Evolutionary conservation across 2,888 invertebrate species (phyloP).

Genomic region (Sylvicola fuscatus): DNA sequence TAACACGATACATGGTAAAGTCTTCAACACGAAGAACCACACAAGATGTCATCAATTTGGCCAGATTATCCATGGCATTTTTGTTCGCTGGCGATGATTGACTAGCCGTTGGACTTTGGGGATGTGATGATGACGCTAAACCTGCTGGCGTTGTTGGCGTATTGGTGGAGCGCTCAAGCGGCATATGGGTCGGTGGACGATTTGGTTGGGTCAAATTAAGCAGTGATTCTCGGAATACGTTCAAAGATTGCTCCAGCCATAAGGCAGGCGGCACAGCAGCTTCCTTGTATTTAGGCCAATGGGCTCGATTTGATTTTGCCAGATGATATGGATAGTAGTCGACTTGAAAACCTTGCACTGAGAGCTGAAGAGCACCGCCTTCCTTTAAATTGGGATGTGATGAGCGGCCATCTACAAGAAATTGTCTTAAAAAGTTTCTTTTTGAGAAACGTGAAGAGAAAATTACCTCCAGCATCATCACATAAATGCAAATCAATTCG

Average conservation of each 20-base stretch:
- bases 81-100: conserved; percentile 9
- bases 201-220: conserved; percentile 52
- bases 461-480: conserved; percentile 77
- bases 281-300: conserved; percentile 69
- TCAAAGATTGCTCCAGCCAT: conserved; percentile 74
- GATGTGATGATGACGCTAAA: conserved; percentile 5
- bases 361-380: conserved; percentile 86
- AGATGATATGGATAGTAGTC: conserved; percentile 95
- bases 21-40: conserved; percentile 78
- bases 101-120: conserved; percentile 5
- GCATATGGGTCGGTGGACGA: conserved; percentile 22
- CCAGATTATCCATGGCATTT: conserved; percentile 31
- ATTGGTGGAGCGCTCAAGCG: conserved; percentile 16
- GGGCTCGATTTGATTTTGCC: conserved; percentile 67
- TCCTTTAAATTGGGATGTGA: conserved; percentile 64
- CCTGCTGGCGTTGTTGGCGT: conserved; percentile 12
- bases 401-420: conserved; percentile 51
- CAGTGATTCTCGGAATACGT: conserved; percentile 53
- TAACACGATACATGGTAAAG: conserved; percentile 70
- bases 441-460: conserved; percentile 4
- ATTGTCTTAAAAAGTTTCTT: conserved; percentile 4
- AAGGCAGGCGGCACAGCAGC: conserved; percentile 57
- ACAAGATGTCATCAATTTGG: conserved; percentile 82
- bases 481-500: conserved; percentile 90
- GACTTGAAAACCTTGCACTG: conserved; percentile 65